Evolutionary conservation across 2,888 invertebrate species (phyloP), one percentile per base, ranked within the genome.

Genomic region (Fabriciana adippe): DNA sequence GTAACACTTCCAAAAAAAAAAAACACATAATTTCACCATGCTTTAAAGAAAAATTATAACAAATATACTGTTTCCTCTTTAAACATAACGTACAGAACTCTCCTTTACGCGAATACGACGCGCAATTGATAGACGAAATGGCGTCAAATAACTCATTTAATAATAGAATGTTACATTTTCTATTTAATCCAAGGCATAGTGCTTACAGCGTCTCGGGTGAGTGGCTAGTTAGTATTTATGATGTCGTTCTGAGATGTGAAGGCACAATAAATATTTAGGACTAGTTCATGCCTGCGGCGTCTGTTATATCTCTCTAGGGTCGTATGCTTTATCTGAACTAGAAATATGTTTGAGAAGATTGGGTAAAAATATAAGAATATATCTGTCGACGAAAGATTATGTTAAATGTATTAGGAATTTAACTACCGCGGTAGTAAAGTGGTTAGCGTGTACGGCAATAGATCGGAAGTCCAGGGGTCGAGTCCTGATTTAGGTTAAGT

Each of bases 221-320:
- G 51, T 59, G 57, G 66, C 26, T 56, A 65, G 64, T 68, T 51
- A 70, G 64, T 70, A 70, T 70, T 70, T 64, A 70, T 67, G 67
- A 70, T 35, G 61, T 56, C 64, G 67, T 64, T 70, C 64, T 57
- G 67, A 55, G 63, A 55, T 67, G 71, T 61, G 70, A 70, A 67
- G 67, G 67, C 67, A 62, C 62, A 64, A 72, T 72, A 70, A 72
- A 72, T 72, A 72, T 72, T 72, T 70, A 70, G 67, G 72, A 54
- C 67, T 65, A 56, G 70, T 47, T 61, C 51, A 64, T 61, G 51
- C 35, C 64, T 55, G 54, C 64, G 60, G 60, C 67, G 31, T 56
- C 61, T 48, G 67, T 66, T 63, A 69, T 64, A 64, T 60, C 47
- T 64, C 67, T 53, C 67, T 45, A 14, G 67, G 67, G 70, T 18